These are phyloP conservation scores for Diarsia mendica DNA, from an alignment of 2,888 invertebrate species.

Conservation along the genomic window DNA sequence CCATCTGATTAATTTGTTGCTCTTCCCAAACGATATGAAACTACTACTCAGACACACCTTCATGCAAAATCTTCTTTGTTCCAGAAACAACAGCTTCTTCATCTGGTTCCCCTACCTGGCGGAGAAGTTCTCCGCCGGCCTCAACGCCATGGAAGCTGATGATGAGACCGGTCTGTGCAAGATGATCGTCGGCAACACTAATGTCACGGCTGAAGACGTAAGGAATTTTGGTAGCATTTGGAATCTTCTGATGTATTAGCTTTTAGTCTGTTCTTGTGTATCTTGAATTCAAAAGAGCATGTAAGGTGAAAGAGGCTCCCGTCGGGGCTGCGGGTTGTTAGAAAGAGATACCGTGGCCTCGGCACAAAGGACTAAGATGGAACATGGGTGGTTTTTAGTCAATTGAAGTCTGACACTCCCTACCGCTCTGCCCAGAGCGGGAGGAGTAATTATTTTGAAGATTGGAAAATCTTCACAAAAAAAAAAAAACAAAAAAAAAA, in stretches of 20 bases:
- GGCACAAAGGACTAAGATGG: no score
- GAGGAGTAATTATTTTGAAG: no score
- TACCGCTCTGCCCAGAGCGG: no score
- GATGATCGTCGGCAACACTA: slow-evolving; percentile 59
- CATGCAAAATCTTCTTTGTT: slow-evolving; percentile 20
- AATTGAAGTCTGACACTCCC: no score
- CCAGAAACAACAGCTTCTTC: slow-evolving; percentile 83
- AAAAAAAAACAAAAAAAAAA: no score
- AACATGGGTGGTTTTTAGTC: no score
- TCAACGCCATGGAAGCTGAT: slow-evolving; percentile 39
- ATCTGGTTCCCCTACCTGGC: slow-evolving; percentile 88
- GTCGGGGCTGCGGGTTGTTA: no score
- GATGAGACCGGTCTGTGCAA: slow-evolving; percentile 64
- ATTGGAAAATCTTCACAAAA: no score
- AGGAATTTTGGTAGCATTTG: neutral
- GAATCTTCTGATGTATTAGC: neutral
- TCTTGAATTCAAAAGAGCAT: neutral
- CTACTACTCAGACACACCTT: neutral
- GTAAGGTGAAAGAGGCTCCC: neutral
- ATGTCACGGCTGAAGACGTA: slow-evolving; percentile 45
- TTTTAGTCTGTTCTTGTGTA: neutral
- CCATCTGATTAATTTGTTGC: no score
- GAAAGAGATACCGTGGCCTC: no score
- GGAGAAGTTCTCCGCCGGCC: slow-evolving; percentile 76
- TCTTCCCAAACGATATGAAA: neutral